Base-by-base conservation (phyloP, 2,888 invertebrate species). In the Bombylius major region DNA sequence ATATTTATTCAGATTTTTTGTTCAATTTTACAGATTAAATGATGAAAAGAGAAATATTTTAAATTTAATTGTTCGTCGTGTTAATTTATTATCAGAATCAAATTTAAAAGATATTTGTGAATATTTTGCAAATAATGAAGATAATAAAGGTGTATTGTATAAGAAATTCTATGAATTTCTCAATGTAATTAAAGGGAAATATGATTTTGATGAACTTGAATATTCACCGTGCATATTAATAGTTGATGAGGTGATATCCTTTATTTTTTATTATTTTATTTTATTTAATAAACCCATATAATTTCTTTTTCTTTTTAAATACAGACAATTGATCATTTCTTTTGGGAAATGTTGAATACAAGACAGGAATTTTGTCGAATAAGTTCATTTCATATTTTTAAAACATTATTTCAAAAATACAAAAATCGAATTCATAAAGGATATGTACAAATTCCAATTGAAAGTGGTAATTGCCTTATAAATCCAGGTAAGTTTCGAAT, bases 301-400 rank as follows among this genome's bases (percentile, higher is more conserved):
- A 23, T 23, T 23, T 23, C 33, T 50, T 42, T 42, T 50, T 49
- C 42, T 55, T 55, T 56, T 55, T 42, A 47, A 50, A 56, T 51
- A 3, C 39, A 72, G 69, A 67, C 70, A 12, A 61, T 73, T 54
- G 73, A 73, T 63, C 70, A 72, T 51, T 63, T 73, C 55, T 71
- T 69, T 54, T 73, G 73, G 72, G 73, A 73, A 59, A 71, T 70
- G 61, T 51, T 74, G 47, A 68, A 66, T 50, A 65, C 69, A 1
- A 58, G 64, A 50, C 74, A 73, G 60, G 74, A 73, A 58, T 67
- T 67, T 33, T 67, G 67, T 7, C 69, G 73, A 33, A 62, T 72
- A 14, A 71, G 68, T 56, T 73, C 74, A 5, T 61, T 73, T 61
- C 68, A 70, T 50, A 64, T 66, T 44, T 62, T 73, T 14, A 68